These are phyloP conservation scores for Riptortus pedestris DNA, from an alignment of 1,140 invertebrate genomes.

Conservation along the genomic window DNA sequence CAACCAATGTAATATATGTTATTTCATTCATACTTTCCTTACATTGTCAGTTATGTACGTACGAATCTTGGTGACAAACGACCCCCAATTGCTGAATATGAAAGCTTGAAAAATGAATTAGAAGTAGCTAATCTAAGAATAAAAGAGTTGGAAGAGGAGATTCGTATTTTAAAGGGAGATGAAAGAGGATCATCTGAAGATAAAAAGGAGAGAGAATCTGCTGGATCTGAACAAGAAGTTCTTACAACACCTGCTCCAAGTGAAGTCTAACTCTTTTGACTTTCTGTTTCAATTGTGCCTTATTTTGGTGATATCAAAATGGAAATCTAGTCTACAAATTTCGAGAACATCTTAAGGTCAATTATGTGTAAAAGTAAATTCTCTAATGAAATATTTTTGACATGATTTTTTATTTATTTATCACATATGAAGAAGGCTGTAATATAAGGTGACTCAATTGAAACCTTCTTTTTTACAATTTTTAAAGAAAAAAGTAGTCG, in stretches of 20 bases:
- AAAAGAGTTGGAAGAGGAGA: slow-evolving; percentile 47
- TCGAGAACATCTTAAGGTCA: background rate
- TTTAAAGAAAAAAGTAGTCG: no score
- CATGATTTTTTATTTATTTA: no score
- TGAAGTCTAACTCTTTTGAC: no score
- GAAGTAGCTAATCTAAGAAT: slow-evolving; percentile 46
- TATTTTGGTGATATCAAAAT: slow-evolving; percentile 12
- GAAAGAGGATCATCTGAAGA: no score
- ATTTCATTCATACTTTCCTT: no score
- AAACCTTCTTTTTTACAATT: no score
- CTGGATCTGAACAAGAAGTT: background rate
- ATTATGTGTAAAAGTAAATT: background rate
- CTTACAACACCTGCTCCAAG: no score
- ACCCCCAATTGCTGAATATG: slow-evolving; percentile 36
- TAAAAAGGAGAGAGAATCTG: background rate
- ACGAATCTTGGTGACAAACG: slow-evolving; percentile 39
- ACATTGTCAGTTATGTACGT: slow-evolving; percentile 43
- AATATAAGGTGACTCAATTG: no score
- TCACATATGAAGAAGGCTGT: no score
- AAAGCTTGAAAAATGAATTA: slow-evolving; percentile 42
- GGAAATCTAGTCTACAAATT: background rate
- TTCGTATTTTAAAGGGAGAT: slow-evolving; percentile 36
- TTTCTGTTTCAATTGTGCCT: slow-evolving; percentile 1
- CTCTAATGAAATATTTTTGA: no score
- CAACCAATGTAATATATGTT: no score